A percentile compares a stretch with the other conserved stretches of the same genome.
These are phyloP conservation scores for Agrochola circellaris DNA, from an alignment of 2,888 invertebrate genomes.

Conservation along the genomic window DNA sequence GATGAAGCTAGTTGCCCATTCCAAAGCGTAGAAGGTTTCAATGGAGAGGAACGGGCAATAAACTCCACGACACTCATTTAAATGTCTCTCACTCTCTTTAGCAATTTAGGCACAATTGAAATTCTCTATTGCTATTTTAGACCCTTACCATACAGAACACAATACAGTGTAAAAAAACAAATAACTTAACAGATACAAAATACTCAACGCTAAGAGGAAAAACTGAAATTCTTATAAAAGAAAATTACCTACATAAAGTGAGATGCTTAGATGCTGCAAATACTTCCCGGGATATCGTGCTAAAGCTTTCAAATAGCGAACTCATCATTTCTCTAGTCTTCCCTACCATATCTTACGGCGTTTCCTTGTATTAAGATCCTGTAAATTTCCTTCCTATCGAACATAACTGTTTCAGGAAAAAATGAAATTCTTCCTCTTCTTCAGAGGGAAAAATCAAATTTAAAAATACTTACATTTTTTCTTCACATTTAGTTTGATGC, in stretches of 20 bases:
- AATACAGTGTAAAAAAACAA: neutral
- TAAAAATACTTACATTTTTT: conserved; percentile 3
- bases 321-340: conserved; percentile 60
- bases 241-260: conserved; percentile 49
- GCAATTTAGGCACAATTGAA: neutral
- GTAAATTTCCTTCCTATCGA: conserved; percentile 47
- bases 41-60: neutral
- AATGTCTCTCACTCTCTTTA: neutral
- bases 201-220: conserved; percentile 3
- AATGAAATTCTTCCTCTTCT: conserved; percentile 27
- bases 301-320: conserved; percentile 43
- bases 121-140: neutral
- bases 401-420: conserved; percentile 42
- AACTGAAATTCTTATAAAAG: conserved; percentile 33
- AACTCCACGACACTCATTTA: neutral
- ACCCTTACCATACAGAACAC: neutral
- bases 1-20: too few species aligned
- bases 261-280: conserved; percentile 26
- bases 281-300: conserved; percentile 36
- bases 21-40: too few species aligned
- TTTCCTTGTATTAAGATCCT: conserved; percentile 42
- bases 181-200: conserved; percentile 8
- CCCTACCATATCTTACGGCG: conserved; percentile 47
- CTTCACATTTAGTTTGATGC: neutral
- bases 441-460: conserved; percentile 24